phyloP scores from a whole-genome alignment of 2,113 vertebrate species.

The Cairina moschata region DNA sequence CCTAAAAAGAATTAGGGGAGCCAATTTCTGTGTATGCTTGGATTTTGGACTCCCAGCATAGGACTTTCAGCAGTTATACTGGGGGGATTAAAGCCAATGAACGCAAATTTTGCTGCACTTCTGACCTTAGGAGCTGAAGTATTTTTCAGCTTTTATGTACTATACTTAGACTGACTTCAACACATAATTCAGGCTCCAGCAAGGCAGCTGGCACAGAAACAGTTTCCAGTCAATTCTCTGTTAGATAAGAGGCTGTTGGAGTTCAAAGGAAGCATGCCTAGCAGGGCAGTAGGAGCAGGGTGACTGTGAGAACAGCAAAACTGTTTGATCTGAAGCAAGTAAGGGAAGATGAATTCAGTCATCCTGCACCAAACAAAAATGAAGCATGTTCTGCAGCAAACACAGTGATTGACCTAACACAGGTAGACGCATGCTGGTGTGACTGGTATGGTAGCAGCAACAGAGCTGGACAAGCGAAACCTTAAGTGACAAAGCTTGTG shows the following conservation, averaged over 20 bases:
- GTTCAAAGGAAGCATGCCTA: neutral
- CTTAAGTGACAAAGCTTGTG: neutral
- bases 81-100: neutral
- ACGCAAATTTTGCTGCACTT: neutral
- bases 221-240: neutral
- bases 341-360: neutral
- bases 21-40: neutral
- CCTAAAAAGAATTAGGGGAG: neutral
- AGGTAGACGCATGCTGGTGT: fast-evolving
- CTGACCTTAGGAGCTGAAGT: neutral
- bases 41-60: neutral
- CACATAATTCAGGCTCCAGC: neutral
- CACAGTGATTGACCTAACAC: neutral
- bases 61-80: neutral
- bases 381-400: neutral
- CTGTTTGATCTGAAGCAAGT: neutral
- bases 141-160: neutral
- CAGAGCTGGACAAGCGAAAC: neutral
- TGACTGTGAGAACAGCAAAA: neutral
- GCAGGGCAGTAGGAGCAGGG: neutral
- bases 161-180: neutral
- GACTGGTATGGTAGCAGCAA: neutral
- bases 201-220: neutral
- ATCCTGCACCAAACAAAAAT: neutral
- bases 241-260: neutral